Percentiles rank a stretch among this genome's conserved stretches.
Conservation (phyloP, 2,113 vertebrate genomes). For the Chaetops frenatus region DNA sequence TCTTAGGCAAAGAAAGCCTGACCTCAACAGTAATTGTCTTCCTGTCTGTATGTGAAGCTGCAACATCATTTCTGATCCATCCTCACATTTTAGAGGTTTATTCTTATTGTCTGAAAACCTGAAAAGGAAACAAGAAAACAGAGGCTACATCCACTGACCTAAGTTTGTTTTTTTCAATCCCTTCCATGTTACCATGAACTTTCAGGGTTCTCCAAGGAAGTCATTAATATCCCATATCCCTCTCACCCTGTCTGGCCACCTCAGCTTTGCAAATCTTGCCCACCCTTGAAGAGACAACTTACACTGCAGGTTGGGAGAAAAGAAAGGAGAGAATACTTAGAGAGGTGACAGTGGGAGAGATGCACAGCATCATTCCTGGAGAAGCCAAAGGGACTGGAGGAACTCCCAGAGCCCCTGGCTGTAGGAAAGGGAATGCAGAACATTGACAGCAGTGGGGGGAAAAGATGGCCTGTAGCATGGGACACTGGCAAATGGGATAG, state of each 20-base stretch:
- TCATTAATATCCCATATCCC: neutral
- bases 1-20: neutral
- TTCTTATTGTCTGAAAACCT: neutral
- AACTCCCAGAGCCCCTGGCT: neutral
- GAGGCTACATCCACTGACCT: neutral
- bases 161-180: neutral
- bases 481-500: neutral
- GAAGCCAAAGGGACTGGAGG: neutral
- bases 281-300: neutral
- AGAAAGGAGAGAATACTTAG: neutral
- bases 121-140: neutral
- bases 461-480: accelerated
- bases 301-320: neutral
- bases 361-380: neutral
- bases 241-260: neutral
- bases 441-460: neutral
- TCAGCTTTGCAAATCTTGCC: neutral
- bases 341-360: neutral
- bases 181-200: neutral
- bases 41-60: neutral
- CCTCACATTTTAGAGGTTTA: neutral
- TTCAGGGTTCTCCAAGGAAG: neutral
- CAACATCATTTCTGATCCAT: neutral
- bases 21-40: neutral
- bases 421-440: neutral